Base-by-base conservation (phyloP, 2,797 vertebrate species). In the Coregonus ussuriensis region DNA sequence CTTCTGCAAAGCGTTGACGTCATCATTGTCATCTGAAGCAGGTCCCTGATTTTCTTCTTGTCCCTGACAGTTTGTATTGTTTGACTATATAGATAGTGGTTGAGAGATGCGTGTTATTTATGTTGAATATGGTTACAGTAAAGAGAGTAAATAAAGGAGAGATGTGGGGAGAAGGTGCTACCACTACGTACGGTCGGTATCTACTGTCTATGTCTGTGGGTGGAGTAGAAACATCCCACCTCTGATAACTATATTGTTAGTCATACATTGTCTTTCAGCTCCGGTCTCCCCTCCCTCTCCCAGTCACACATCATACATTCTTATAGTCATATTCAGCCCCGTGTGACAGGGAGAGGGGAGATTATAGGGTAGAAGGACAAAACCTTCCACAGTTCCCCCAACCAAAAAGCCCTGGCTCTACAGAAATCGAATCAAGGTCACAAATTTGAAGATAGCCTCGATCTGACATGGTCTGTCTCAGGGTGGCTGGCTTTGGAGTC, bases 371-470 rank as follows among this genome's bases (percentile, higher is more conserved):
- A 77, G 77, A 84, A 66, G 71, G 81, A 76, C 69, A 21, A 81
- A 73, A 72, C 25, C 25, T 53, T 59, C 51, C 29, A 31, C 21
- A 4, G 77, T 54, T 65, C 74, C 79, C 81, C 74, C 81, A 72
- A 78, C 81, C 59, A 13, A 66, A 75, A 21, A 69, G 29, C 77
- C 79, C 63, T 63, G 65, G 15, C 65, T 67, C 29, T 16, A 9
- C 65, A 67, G 65, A 67, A 67, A 33, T 67, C 29, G 82, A 41
- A 90, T 83, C 31, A 90, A 84, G 92, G 96, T 98, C 97, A 99
- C 97, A 99, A 97, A 91, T 99, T 99, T 92, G 98, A 98, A 41
- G 97, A 96, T 74, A 99, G 95, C 93, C 96, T 95, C 78, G 97
- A 96, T 94, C 96, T 91, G 76, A 89, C 88, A 4, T 93, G 94